Base-by-base conservation (phyloP, 1,140 invertebrate species). In the Aradophagus sp. region DNA sequence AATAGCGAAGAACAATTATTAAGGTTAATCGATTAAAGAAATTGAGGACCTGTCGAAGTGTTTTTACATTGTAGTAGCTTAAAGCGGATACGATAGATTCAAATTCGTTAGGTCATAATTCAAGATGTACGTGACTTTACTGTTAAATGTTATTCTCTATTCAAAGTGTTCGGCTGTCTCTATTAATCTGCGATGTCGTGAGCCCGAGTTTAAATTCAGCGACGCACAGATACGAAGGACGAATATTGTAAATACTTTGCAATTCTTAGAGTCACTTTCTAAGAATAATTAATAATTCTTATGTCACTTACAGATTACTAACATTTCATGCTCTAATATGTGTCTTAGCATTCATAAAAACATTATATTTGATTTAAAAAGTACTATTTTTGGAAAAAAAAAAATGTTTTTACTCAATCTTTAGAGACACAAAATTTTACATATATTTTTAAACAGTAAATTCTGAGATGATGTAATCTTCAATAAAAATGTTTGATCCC, bases 41-140 rank as follows among this genome's bases (percentile, higher is more conserved):
- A 38, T 47, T 36, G n/a, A 41, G 13, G 44, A 23, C 19, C 20
- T 5, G 32, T 55, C 17, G 35, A 34, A 42, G 35, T 50, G 35
- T 5, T 44, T 26, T 52, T 16, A 20, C 11, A n/a, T 44, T 13
- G 31, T 15, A 13, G 11, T 32, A 29, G 26, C 34, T 58, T 58
- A 50, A 56, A 59, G 47, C 53, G 53, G 63, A 67, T 59, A 32
- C 55, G 23, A 59, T 68, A 55, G 53, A 68, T 68, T 59, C 47
- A 14, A 27, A 59, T 53, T 59, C 45, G 65, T 58, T 50, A 45
- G 44, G 13, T 8, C 34, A 53, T 61, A 61, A 61, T 23, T 68
- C 47, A 68, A 68, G 65, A 59, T 47, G 31, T 53, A 50, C 55
- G 55, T 38, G 62, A 63, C 59, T 44, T 52, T 34, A 52, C 58